Evolutionary conservation across 2,888 invertebrate species (phyloP).

Genomic region (Eristalis intricaria): DNA sequence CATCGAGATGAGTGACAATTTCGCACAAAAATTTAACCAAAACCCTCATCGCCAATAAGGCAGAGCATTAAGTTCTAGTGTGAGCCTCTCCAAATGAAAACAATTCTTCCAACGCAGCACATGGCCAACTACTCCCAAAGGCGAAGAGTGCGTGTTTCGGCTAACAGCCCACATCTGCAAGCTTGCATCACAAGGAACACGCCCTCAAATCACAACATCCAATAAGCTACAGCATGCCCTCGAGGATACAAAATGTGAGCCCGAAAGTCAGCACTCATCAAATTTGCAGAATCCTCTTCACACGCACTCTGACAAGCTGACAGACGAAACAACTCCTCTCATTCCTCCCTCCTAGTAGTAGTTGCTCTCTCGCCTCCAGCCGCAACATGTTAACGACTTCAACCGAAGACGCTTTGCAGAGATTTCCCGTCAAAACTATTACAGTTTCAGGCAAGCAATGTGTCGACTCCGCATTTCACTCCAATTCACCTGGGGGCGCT

Average conservation of each 20-base stretch:
- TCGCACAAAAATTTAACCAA: no score
- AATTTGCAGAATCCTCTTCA: background rate
- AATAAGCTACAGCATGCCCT: background rate
- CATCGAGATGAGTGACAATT: no score
- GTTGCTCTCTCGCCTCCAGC: background rate
- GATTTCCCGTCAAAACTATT: constrained; percentile 12
- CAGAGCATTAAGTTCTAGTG: no score
- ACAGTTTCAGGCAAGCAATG: background rate
- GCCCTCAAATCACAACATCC: background rate
- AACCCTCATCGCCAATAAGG: no score
- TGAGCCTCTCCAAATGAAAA: no score
- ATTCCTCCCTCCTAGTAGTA: background rate
- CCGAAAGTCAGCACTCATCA: background rate
- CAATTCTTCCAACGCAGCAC: no score
- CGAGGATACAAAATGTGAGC: background rate
- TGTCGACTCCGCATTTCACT: constrained; percentile 22
- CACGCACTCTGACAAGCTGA: background rate
- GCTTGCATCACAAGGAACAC: background rate
- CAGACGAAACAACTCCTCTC: background rate
- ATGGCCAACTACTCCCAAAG: no score
- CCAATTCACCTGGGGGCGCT: constrained; percentile 23
- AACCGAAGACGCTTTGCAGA: constrained; percentile 3
- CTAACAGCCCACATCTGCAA: background rate
- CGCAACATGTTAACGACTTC: constrained; percentile 7
- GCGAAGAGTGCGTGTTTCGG: background rate